Base-by-base conservation (phyloP, 2,888 invertebrate species). In the Miltochrista miniata region DNA sequence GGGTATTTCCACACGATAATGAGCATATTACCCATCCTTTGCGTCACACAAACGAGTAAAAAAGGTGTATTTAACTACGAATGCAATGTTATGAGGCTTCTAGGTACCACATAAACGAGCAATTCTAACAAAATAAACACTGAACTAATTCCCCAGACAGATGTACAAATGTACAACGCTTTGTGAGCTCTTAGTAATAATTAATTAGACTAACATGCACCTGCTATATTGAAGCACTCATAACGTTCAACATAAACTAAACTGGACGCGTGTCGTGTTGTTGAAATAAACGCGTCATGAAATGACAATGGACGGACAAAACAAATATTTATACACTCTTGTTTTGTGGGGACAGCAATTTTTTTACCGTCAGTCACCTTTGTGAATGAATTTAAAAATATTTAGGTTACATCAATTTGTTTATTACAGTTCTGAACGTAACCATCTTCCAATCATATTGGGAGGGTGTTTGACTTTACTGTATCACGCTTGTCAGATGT, bases 151-250 rank as follows among this genome's bases (percentile, higher is more conserved):
- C 56, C 29, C 24, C 1, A 29, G 29, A 5, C 39, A 53, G 49
- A 45, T n/a, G 38, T 15, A 43, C 48, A 7, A 7, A 41, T 11
- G 35, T 42, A 24, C 12, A 7, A 42, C 36, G 29, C 43, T 38
- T 31, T 38, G 44, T 44, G 34, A 49, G 48, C 48, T 51, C 54
- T 40, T 44, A 15, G 31, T 12, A 36, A 51, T 60, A 52, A 65
- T 55, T 65, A 64, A 65, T 63, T 57, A 52, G 39, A n/a, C 38
- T 14, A 14, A 48, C 43, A 38, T 43, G 48, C 38, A 48, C 43
- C 36, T 33, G 38, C 33, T 31, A 38, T 33, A 38, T 33, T 34
- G 43, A 33, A 38, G 7, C 13, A 42, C 9, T 15, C 30, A 15
- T 36, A 24, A 33, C 39, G 13, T 11, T 24, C 24, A 14, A 30